Evolutionary conservation across 2,888 invertebrate genomes (phyloP).

Genomic region (Eremobia ochroleuca): DNA sequence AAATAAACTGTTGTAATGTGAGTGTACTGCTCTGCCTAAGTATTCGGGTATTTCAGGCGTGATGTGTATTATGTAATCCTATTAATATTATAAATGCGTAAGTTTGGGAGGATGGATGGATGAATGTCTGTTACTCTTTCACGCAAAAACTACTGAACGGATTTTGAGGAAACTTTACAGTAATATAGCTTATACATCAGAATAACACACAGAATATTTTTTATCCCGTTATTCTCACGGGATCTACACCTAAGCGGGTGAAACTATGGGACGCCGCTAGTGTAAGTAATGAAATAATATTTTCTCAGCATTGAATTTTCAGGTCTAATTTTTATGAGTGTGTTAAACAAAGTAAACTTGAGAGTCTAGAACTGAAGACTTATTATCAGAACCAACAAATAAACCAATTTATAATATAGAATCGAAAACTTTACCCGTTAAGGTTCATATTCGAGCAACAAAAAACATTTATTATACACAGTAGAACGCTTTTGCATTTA

Average conservation of each 20-base stretch:
- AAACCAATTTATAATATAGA: slow-evolving; percentile 6
- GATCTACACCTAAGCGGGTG: no score
- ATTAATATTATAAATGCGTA: no score
- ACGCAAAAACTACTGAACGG: no score
- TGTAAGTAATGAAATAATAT: background rate
- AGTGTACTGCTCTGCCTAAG: background rate
- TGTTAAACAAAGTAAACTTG: background rate
- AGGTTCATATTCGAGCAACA: slow-evolving; percentile 22
- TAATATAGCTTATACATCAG: no score
- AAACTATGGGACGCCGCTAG: no score
- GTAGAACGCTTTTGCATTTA: slow-evolving; percentile 9
- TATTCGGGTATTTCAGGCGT: background rate
- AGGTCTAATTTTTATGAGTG: background rate
- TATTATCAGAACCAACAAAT: background rate
- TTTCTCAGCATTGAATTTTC: background rate
- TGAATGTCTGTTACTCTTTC: no score
- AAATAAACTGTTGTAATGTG: no score
- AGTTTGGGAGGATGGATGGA: no score
- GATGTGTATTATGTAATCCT: background rate
- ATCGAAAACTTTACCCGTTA: slow-evolving; percentile 21
- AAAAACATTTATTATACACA: slow-evolving; percentile 27
- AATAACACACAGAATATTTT: no score
- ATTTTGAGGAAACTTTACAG: no score
- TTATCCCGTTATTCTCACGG: no score
- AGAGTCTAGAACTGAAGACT: background rate